Percentiles rank a stretch among this genome's conserved stretches.
Evolutionary conservation across 37 sponge, comb jelly and placozoan species (phyloP).

Genomic region (Axinella damicornis): DNA sequence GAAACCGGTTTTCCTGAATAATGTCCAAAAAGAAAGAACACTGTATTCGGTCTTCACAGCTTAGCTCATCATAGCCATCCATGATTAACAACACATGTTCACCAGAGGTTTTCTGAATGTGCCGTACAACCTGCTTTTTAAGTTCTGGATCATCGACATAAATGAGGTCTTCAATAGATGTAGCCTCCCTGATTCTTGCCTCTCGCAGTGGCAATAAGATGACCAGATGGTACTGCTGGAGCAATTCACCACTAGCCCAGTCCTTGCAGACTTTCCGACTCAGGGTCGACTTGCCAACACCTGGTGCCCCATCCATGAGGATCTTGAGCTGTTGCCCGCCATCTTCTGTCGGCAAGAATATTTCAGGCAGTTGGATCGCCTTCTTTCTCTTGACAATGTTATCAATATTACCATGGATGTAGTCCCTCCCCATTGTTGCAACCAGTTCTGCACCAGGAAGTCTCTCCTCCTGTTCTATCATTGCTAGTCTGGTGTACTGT

Average conservation of each 20-base stretch:
- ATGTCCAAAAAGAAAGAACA: conserved; percentile 5
- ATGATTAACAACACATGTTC: conserved; percentile 6
- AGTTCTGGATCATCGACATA: neutral
- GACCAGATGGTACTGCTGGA: conserved; percentile 9
- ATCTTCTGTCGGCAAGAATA: neutral
- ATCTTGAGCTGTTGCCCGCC: neutral
- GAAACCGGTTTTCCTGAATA: neutral
- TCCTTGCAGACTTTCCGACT: neutral
- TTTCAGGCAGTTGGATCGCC: neutral
- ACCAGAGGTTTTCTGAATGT: neutral
- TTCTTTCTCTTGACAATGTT: neutral
- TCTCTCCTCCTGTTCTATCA: neutral
- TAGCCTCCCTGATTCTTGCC: neutral
- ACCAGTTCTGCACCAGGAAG: neutral
- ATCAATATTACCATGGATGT: neutral
- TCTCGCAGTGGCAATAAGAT: conserved; percentile 8
- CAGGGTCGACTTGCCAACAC: conserved; percentile 31
- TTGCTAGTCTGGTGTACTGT: neutral
- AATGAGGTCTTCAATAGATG: conserved; percentile 6
- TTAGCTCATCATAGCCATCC: conserved; percentile 43
- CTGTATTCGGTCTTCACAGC: neutral
- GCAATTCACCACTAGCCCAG: conserved; percentile 21
- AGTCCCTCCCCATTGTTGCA: neutral
- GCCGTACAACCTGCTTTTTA: neutral
- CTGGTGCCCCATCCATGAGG: conserved; percentile 31